Conservation (phyloP, 2,797 vertebrate genomes). For the Dicrostonyx torquatus region DNA sequence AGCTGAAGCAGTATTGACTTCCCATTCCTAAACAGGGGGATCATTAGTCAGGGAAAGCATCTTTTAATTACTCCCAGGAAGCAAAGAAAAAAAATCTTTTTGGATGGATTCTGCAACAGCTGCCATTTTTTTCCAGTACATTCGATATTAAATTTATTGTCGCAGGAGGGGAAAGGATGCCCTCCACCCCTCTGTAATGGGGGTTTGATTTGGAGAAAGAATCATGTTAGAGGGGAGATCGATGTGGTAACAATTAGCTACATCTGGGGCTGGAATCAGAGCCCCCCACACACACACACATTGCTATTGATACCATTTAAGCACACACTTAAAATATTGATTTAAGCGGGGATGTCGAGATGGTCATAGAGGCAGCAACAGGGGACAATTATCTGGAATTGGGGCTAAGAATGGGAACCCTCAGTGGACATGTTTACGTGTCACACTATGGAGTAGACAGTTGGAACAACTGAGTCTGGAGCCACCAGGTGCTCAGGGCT, state of each 20-base stretch:
- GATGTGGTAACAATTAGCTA: slow-evolving; percentile 93
- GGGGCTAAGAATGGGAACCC: neutral
- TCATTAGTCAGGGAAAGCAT: slow-evolving; percentile 97
- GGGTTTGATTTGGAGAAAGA: slow-evolving; percentile 86
- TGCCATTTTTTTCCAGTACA: slow-evolving; percentile 77
- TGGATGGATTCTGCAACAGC: slow-evolving; percentile 87
- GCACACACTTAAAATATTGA: slow-evolving; percentile 82
- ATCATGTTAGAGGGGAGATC: slow-evolving; percentile 87
- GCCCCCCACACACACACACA: slow-evolving; percentile 63
- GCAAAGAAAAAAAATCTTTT: slow-evolving; percentile 81
- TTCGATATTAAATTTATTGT: slow-evolving; percentile 92
- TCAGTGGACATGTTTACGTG: neutral
- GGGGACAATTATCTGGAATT: neutral
- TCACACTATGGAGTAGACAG: accelerated
- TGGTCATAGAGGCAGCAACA: neutral
- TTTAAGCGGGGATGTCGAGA: slow-evolving; percentile 7
- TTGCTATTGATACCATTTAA: slow-evolving; percentile 90
- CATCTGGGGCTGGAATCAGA: slow-evolving; percentile 84
- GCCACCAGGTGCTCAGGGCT: neutral
- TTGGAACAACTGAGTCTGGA: accelerated
- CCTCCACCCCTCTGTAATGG: slow-evolving; percentile 76
- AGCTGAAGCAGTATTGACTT: slow-evolving; percentile 92
- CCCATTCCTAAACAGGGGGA: slow-evolving; percentile 88
- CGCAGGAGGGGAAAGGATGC: slow-evolving; percentile 63
- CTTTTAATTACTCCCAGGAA: slow-evolving; percentile 95